Base-by-base conservation (phyloP, 2,797 vertebrate species). In the Clarias laeviceps region DNA sequence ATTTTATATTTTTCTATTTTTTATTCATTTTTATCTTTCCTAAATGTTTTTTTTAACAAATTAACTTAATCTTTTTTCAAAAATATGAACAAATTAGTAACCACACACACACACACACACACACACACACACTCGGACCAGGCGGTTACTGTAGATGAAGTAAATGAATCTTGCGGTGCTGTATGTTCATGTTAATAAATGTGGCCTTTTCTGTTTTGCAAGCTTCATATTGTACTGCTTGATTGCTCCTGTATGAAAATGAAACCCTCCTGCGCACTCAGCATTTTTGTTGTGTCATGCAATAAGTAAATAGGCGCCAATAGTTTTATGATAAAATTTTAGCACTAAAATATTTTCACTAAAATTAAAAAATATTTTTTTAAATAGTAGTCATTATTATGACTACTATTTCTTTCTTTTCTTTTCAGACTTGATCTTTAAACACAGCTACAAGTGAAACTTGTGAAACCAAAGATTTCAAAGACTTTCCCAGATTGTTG, bases 171-270 rank as follows among this genome's bases (percentile, higher is more conserved):
- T 4, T 27, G 40, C 12, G 50, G 24, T 73, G 70, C 24, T 24
- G 12, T 6, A 29, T 9, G 40, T 74, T 24, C 22, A 40, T 40
- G 37, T 24, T 32, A 68, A 34, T 34, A 17, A 34, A 68, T 32
- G 32, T 68, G 17, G 17, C 32, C 2, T 18, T 68, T 34, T 32
- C 32, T 72, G 11, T 45, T 45, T 72, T 72, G 45, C 5, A 11
- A 56, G 72, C n/a, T 76, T 54, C 2, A 18, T 56, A 76, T 56
- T 22, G 54, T 37, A 72, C 37, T 1, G 3, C 72, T 54, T 54
- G n/a, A n/a, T 74, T 1, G n/a, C 45, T 74, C n/a, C n/a, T 20
- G n/a, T 54, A 74, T 74, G 50, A 76, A 76, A 76, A 8, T 76
- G 18, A 76, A 54, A 76, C 18, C 72, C n/a, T 74, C 45, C 50